These are phyloP conservation scores for Oreochromis mossambicus DNA, from an alignment of 2,797 vertebrate genomes.

Conservation along the genomic window DNA sequence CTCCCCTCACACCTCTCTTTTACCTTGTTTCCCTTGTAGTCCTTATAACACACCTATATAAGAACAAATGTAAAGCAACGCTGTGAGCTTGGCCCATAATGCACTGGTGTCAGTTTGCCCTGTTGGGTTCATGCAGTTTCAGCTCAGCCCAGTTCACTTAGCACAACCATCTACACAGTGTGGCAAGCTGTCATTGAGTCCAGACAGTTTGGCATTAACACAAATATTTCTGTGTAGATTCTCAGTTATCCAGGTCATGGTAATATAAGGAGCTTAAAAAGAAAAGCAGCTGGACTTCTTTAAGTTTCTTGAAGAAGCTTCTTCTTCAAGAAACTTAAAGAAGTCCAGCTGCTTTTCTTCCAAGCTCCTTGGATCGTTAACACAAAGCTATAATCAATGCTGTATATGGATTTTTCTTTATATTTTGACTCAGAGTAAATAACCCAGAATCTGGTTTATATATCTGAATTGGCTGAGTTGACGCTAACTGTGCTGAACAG, in stretches of 20 bases:
- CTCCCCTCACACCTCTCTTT: background rate
- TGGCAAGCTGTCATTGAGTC: background rate
- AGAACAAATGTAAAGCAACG: conserved; percentile 40
- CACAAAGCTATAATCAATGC: background rate
- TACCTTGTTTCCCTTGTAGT: conserved; percentile 21
- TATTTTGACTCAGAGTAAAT: background rate
- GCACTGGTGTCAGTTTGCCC: conserved; percentile 61
- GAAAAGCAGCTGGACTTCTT: background rate
- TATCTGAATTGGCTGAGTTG: conserved; percentile 67
- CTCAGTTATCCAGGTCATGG: background rate
- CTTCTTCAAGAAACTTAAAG: background rate
- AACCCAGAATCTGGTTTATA: conserved; percentile 37
- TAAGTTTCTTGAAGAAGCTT: background rate
- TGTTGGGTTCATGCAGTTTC: conserved; percentile 60
- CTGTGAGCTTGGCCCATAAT: conserved; percentile 62
- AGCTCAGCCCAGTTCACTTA: conserved; percentile 40
- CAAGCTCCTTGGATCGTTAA: background rate
- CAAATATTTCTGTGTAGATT: background rate
- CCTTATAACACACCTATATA: conserved; percentile 27
- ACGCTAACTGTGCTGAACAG: conserved; percentile 79
- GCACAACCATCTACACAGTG: background rate
- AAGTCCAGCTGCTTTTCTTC: background rate
- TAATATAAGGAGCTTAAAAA: background rate
- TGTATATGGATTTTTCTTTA: background rate
- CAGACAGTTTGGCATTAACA: background rate